Evolutionary conservation across 2,113 vertebrate genomes (phyloP), one percentile per base, ranked within the genome.

Genomic region (Perca fluviatilis): DNA sequence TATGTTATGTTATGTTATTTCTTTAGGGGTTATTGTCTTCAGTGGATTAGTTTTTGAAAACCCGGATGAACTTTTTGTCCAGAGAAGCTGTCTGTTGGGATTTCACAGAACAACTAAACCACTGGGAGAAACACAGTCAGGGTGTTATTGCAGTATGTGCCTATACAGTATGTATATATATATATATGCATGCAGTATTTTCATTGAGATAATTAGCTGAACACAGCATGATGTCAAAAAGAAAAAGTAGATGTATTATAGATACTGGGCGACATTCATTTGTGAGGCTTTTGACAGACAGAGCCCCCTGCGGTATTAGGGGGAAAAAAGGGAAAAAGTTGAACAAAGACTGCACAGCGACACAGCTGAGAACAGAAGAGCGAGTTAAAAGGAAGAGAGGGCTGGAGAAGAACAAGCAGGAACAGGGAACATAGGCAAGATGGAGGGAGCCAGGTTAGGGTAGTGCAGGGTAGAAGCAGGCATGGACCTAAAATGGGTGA

Each of bases 401-500:
- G 56, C 49, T 54, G 49, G 6, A 65, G 57, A 50, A 49, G 68
- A 51, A 63, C 1, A 16, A 56, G 47, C 47, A 51, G 14, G 21
- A 43, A 36, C 50, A 70, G 46, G 57, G 36, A 80, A 18, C 13
- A 54, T 30, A 82, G 72, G 54, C 49, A 84, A 80, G 68, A 82
- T 33, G 64, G 64, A 71, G 60, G 74, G 36, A 68, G 57, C 65
- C 11, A n/a, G 58, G 40, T 10, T 43, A 43, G 40, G 40, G 6
- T 6, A 33, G 33, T 1, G 33, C 6, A 33, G 33, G 6, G 33
- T 33, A 33, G 70, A 70, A 60, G 63, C 21, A 3, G 50, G 13
- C 25, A 73, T 63, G 47, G 77, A 79, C 19, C 69, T 60, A 67
- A 72, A 60, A 79, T 56, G 70, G 68, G 65, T 33, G 75, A 84